Evolutionary conservation across 64 coral and sea anemone genomes (phyloP).

Genomic region (Montipora sp.): DNA sequence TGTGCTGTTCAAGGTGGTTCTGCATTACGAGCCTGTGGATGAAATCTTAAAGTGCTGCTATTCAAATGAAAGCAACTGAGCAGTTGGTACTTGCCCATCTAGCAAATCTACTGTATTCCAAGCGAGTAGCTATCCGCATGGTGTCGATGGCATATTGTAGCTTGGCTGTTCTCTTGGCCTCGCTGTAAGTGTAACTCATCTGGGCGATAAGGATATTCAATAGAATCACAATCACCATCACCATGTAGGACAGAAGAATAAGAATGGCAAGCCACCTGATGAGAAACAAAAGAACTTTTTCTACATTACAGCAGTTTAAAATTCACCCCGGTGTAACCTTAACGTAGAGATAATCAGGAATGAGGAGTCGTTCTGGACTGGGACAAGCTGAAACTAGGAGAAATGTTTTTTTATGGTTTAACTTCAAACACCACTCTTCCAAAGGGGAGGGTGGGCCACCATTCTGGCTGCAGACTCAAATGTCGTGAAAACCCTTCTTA

Average conservation of each 20-base stretch:
- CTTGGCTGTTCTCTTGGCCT: constrained; percentile 74
- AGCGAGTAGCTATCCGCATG: constrained; percentile 72
- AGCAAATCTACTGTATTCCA: constrained; percentile 70
- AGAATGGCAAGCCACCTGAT: constrained; percentile 71
- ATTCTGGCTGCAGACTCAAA: no score
- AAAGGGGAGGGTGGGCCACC: no score
- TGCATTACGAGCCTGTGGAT: background rate
- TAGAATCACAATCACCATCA: constrained; percentile 78
- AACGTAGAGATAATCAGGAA: no score
- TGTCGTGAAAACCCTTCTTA: no score
- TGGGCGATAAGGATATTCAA: constrained; percentile 86
- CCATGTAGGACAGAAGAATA: constrained; percentile 81
- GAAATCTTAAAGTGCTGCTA: background rate
- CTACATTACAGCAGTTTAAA: background rate
- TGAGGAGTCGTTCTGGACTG: no score
- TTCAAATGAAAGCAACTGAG: background rate
- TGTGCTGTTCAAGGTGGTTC: background rate
- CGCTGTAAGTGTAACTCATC: constrained; percentile 83
- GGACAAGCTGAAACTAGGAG: no score
- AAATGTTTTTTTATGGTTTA: no score
- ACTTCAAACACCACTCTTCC: no score
- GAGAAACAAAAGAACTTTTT: background rate
- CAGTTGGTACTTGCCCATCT: constrained; percentile 41
- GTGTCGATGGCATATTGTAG: constrained; percentile 75
- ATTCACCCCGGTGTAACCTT: no score